Evolutionary conservation across 2,888 invertebrate species (phyloP), one percentile per base, ranked within the genome.

Genomic region (Aproaerema taeniolella): DNA sequence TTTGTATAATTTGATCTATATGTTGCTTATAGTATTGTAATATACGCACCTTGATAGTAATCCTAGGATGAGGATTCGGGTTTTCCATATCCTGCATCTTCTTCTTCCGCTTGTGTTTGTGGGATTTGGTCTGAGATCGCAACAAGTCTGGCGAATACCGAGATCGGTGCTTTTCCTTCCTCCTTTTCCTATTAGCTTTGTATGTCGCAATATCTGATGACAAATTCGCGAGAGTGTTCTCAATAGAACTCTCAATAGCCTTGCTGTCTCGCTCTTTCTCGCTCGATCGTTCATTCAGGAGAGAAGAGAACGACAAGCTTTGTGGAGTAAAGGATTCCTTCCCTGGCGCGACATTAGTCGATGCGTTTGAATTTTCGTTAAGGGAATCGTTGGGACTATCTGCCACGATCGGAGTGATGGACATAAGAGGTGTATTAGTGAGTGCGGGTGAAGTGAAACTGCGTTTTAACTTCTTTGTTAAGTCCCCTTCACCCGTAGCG

Each of bases 31-130:
- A n/a, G n/a, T n/a, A n/a, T n/a, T n/a, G n/a, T n/a, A n/a, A n/a
- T n/a, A n/a, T n/a, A n/a, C n/a, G n/a, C 24, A 92, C 92, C 87
- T 94, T 95, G 35, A 94, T 94, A 43, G 94, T 95, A 39, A 95
- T 94, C 64, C 94, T 90, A 15, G 93, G 92, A 72, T 91, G 92
- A 14, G 90, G 90, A 36, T 87, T 78, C 1, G 86, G 86, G 52
- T 88, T 83, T 43, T 86, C 85, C 45, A 90, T 74, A 57, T 93
- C 92, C 43, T 92, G 88, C 45, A 90, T 91, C 76, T 93, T 94
- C 88, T 93, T 92, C 87, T 94, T 94, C 47, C 93, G 88, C 61
- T 94, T 94, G 28, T 93, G 88, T 63, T 94, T 94, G 55, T 94
- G 92, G 46, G 94, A 92, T 58, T 92, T 93, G 1, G 89, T 90